Evolutionary conservation across 2,113 vertebrate genomes (phyloP).

Genomic region (Solea senegalensis): DNA sequence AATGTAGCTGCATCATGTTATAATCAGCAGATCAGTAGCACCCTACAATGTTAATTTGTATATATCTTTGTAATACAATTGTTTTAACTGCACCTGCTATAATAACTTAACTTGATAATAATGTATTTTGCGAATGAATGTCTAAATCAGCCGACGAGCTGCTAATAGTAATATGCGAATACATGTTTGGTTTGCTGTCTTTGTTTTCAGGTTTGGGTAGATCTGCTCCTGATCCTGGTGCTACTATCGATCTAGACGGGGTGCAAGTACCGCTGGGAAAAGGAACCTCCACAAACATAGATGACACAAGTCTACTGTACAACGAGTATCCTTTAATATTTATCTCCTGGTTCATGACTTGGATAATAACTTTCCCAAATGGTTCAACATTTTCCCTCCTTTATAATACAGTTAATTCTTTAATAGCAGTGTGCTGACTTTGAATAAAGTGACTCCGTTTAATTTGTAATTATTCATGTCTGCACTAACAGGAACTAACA

Average conservation of each 20-base stretch:
- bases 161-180: too few species aligned
- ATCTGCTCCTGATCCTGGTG: constrained; percentile 91
- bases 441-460: too few species aligned
- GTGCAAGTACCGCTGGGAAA: constrained; percentile 93
- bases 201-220: constrained; percentile 88
- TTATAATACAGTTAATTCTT: background rate
- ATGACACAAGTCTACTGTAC: constrained; percentile 95
- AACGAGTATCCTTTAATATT: constrained; percentile 97
- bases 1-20: background rate
- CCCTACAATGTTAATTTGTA: too few species aligned
- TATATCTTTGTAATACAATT: too few species aligned
- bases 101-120: too few species aligned
- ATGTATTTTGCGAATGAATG: too few species aligned
- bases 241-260: constrained; percentile 85
- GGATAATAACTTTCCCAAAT: background rate
- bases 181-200: background rate
- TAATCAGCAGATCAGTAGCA: too few species aligned
- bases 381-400: background rate
- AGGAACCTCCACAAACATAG: constrained; percentile 87
- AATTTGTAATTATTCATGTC: too few species aligned
- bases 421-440: background rate
- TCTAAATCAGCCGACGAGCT: too few species aligned
- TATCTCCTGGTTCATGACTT: constrained; percentile 1
- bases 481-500: too few species aligned
- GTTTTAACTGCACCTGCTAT: too few species aligned